Base-by-base conservation (phyloP, 2,797 vertebrate genomes). In the Dipus sagitta region DNA sequence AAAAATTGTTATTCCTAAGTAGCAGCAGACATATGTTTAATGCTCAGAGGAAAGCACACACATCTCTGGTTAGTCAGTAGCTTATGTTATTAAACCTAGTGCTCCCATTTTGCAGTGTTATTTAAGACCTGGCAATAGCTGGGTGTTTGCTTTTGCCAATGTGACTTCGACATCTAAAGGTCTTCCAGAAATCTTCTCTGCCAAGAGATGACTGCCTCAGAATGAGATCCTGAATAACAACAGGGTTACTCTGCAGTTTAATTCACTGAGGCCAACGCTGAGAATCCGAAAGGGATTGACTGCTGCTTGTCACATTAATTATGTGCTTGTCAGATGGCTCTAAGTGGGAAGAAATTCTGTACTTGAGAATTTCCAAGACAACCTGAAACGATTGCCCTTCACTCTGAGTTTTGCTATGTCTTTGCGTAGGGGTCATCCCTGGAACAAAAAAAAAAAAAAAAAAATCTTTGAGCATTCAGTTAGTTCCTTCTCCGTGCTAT, bases 121-220 rank as follows among this genome's bases (percentile, higher is more conserved):
- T 93, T 93, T 94, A 94, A 90, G 88, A 91, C 12, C 74, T 96
- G 94, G 79, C 72, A 65, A 11, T 65, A 47, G 87, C 30, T 23
- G 30, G 17, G 12, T 90, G 42, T 94, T 91, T 95, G 71, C 79
- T 88, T 89, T 84, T 90, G 77, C 93, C 78, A 96, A 47, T 95
- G 77, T 95, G 92, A 95, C 96, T 96, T 95, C 70, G 92, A 74
- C 90, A 95, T 96, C 93, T 87, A 95, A 96, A 96, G 90, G 86
- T 96, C 93, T 97, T 95, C 88, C 92, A 97, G 92, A 95, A 84
- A 54, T 75, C 71, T 91, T 77, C 87, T 26, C 77, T 96, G 95
- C 90, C 96, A 96, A 89, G 47, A 92, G 91, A 85, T 30, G 6
- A 95, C 91, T 89, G 84, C 83, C 88, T 64, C 79, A 62, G 58